A percentile compares a stretch with the other conserved stretches of the same genome.
Evolutionary conservation across 2,797 vertebrate species (phyloP).

Genomic region (Hyperoplus immaculatus): DNA sequence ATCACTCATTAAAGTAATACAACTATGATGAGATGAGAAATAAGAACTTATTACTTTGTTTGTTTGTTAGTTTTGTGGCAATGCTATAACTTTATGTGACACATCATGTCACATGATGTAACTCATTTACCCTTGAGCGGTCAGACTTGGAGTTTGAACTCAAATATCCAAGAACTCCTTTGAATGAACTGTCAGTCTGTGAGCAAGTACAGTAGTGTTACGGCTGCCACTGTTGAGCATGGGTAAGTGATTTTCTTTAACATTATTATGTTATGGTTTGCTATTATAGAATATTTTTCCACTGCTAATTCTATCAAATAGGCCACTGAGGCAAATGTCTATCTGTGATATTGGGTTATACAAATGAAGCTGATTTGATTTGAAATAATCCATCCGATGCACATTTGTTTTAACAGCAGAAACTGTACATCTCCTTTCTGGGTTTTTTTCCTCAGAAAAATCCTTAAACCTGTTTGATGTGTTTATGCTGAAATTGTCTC

Average conservation of each 20-base stretch:
- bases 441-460: background rate
- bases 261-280: background rate
- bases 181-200: background rate
- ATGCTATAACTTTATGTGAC: background rate
- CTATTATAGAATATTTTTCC: background rate
- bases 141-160: slow-evolving; percentile 57
- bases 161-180: background rate
- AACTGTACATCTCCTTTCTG: background rate
- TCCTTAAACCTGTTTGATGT: background rate
- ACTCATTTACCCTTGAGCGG: slow-evolving; percentile 48
- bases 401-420: slow-evolving; percentile 9
- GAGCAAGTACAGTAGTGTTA: no score
- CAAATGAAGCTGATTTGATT: background rate
- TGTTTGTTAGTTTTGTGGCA: background rate
- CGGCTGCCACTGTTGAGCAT: background rate
- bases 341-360: no score
- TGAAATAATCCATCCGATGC: background rate
- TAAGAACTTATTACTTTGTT: background rate
- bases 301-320: background rate
- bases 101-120: slow-evolving; percentile 34
- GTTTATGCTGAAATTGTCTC: background rate
- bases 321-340: no score
- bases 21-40: no score
- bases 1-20: background rate
- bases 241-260: slow-evolving; percentile 35